phyloP scores from a whole-genome alignment of 2,797 vertebrate genomes.

The Sebastes steindachneri region DNA sequence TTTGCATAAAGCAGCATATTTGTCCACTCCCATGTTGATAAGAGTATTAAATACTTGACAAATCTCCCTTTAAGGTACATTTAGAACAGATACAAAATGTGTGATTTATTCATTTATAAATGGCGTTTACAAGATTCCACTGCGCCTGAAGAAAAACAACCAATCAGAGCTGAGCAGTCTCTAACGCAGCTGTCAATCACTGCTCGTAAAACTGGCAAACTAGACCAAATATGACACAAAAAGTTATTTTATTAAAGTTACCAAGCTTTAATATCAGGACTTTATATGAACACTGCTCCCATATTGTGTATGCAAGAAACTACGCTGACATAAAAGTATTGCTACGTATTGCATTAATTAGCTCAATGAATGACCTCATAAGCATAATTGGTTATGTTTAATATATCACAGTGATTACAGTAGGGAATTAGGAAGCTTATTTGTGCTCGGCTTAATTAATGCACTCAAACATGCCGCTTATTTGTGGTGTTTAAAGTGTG shows the following conservation, averaged over 20 bases:
- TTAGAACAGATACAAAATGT: too few relatives aligned
- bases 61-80: too few relatives aligned
- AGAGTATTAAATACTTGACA: too few relatives aligned
- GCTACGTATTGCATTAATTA: conserved; percentile 48
- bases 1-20: too few relatives aligned
- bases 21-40: too few relatives aligned
- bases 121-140: too few relatives aligned
- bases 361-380: conserved; percentile 52
- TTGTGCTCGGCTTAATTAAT: conserved; percentile 51
- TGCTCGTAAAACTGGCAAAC: too few relatives aligned
- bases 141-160: too few relatives aligned
- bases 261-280: not conserved
- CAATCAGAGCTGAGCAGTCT: too few relatives aligned
- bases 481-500: conserved; percentile 29
- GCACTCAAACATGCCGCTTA: conserved; percentile 24
- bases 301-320: conserved; percentile 17
- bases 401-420: conserved; percentile 61
- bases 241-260: not conserved
- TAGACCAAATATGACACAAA: too few relatives aligned
- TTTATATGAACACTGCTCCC: not conserved
- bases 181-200: too few relatives aligned
- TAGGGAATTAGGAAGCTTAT: conserved; percentile 49
- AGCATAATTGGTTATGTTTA: conserved; percentile 61
- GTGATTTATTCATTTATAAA: too few relatives aligned
- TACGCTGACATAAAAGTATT: conserved; percentile 21